Percentiles rank a stretch among this genome's conserved stretches.
These are phyloP conservation scores for Cotesia vestalis DNA, from an alignment of 1,140 invertebrate species.

Conservation along the genomic window DNA sequence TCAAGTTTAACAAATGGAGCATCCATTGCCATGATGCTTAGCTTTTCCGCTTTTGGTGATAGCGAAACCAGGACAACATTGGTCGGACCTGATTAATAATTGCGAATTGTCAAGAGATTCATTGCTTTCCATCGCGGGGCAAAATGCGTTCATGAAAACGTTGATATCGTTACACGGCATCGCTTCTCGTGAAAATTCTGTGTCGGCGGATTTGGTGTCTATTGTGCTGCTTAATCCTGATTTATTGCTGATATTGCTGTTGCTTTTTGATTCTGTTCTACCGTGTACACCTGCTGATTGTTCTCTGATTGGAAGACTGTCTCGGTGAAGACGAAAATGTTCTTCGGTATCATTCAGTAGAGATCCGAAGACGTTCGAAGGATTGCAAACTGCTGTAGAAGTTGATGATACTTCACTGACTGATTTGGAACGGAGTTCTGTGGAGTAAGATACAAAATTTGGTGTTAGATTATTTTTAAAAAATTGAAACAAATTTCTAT, in stretches of 20 bases:
- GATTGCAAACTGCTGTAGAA: conserved; percentile 56
- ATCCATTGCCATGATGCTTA: conserved; percentile 53
- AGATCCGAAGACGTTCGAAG: conserved; percentile 65
- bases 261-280: conserved; percentile 48
- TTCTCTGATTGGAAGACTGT: conserved; percentile 48
- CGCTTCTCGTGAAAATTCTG: conserved; percentile 39
- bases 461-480: neutral
- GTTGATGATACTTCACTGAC: conserved; percentile 66
- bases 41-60: conserved; percentile 57
- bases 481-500: too few species aligned
- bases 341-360: conserved; percentile 69
- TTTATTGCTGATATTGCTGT: neutral
- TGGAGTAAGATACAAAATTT: conserved; percentile 39
- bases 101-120: conserved; percentile 49
- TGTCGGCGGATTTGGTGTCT: too few species aligned
- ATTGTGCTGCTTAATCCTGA: neutral
- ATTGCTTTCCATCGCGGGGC: conserved; percentile 33
- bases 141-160: conserved; percentile 14
- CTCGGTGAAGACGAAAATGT: conserved; percentile 67
- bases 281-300: conserved; percentile 36
- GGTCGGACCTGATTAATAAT: conserved; percentile 52
- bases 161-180: conserved; percentile 16
- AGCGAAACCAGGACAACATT: conserved; percentile 62
- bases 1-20: conserved; percentile 43
- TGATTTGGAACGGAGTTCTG: conserved; percentile 70